phyloP scores from a whole-genome alignment of 30 jellyfish, hydroid and myxozoan species.

The Cassiopea xamachana region DNA sequence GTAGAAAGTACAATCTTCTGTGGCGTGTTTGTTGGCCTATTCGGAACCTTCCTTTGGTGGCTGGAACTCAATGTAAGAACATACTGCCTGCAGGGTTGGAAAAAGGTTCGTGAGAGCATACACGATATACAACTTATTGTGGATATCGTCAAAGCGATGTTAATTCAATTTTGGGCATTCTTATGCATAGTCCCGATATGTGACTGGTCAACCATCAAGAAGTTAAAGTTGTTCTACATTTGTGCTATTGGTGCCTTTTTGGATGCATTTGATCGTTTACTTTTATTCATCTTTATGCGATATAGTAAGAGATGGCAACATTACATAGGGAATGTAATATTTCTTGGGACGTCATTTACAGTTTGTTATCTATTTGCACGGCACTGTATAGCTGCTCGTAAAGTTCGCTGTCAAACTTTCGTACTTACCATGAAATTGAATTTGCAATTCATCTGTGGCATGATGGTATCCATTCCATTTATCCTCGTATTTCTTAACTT shows the following conservation, averaged over 20 bases:
- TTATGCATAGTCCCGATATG: conserved; percentile 11
- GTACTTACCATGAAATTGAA: conserved; percentile 7
- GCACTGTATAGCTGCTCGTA: background rate
- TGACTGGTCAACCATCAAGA: conserved; percentile 7
- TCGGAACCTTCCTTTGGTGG: conserved; percentile 25
- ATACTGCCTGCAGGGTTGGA: conserved; percentile 17
- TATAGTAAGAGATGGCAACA: background rate
- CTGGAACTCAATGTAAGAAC: conserved; percentile 18
- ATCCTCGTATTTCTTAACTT: background rate
- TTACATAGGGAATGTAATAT: conserved; percentile 3
- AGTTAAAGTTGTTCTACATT: background rate
- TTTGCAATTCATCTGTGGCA: conserved; percentile 4
- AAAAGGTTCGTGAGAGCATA: background rate
- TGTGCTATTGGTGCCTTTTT: background rate
- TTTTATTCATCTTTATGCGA: background rate
- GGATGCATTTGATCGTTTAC: conserved; percentile 11
- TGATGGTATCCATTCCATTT: background rate
- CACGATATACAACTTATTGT: conserved; percentile 1
- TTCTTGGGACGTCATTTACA: background rate
- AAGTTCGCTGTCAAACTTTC: background rate
- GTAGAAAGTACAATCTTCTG: background rate
- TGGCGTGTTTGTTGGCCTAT: conserved; percentile 17
- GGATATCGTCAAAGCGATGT: background rate
- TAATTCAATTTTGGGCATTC: conserved; percentile 10
- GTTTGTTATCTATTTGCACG: background rate